phyloP scores from a whole-genome alignment of 2,113 vertebrate genomes.

The Atherinomorus stipes region DNA sequence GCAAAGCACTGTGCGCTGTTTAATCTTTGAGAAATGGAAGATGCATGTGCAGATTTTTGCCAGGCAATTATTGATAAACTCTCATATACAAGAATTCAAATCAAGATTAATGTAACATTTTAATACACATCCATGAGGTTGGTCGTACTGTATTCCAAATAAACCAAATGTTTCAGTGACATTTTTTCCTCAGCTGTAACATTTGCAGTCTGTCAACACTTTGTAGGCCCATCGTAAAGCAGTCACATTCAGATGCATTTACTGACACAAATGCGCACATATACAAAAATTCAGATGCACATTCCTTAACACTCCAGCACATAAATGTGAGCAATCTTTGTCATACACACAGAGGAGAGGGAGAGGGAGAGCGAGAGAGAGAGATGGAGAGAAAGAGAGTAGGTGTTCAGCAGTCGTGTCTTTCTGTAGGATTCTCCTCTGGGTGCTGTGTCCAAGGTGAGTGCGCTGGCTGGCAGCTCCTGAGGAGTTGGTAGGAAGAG shows the following conservation, averaged over 20 bases:
- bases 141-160: not conserved
- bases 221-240: not conserved
- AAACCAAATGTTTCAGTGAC: not conserved
- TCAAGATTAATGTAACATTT: not conserved
- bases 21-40: no score
- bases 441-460: constrained; percentile 87
- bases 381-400: not conserved
- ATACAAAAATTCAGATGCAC: constrained; percentile 17
- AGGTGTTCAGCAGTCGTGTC: constrained; percentile 63
- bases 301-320: constrained; percentile 23
- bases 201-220: constrained; percentile 15
- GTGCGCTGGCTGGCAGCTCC: constrained; percentile 82
- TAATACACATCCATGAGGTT: not conserved
- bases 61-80: no score
- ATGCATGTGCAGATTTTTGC: no score
- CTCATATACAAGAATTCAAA: no score
- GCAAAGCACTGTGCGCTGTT: not conserved
- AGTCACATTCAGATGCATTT: constrained; percentile 14
- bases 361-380: not conserved
- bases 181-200: not conserved
- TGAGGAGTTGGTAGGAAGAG: constrained; percentile 86
- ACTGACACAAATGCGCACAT: constrained; percentile 12
- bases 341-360: constrained; percentile 10
- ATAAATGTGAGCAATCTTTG: constrained; percentile 9
- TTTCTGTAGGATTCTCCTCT: constrained; percentile 84